Base-by-base conservation (phyloP, 2,113 vertebrate species). In the Tyrannus savana region DNA sequence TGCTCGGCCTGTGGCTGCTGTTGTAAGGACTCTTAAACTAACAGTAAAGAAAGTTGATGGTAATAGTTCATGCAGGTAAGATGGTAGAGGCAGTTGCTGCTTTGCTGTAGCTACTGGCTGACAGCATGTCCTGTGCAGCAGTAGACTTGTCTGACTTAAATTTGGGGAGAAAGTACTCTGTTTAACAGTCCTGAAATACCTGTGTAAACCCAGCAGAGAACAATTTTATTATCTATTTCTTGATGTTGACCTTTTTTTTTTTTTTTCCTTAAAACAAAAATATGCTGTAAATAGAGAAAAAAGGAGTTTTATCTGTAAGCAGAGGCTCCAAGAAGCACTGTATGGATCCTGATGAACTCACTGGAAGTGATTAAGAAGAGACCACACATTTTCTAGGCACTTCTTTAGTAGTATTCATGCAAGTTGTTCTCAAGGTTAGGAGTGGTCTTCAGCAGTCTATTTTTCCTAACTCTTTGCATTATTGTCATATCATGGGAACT, bases 1-100 rank as follows among this genome's bases (percentile, higher is more conserved):
- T 98, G 97, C 97, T 98, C 93, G 97, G 97, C 97, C 62, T 97
- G 92, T 97, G 97, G 89, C 97, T 96, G 94, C 96, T 96, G 95
- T 95, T 96, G n/a, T 96, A 96, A 98, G 98, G 98, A 98, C 98
- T 98, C 98, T 99, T 98, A 98, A 98, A 98, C 98, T 99, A 97
- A 98, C 97, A 97, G 97, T 98, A 98, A 98, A 98, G 98, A 98
- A 98, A 98, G 97, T 98, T 98, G 98, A 98, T 98, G 98, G 97
- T 97, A 99, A 98, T 97, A 98, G 98, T 97, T 98, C 98, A 78
- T 98, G 98, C 98, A 99, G 98, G 98, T 98, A 98, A 99, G 98
- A 97, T 96, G 64, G 97, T 91, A 96, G 88, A 93, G 83, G 63
- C 95, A 96, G 84, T 90, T 82, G 95, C 55, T 90, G 92, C 68